Evolutionary conservation across 2,797 vertebrate species (phyloP), one percentile per base, ranked within the genome.

Genomic region (Sebastes elongatus): DNA sequence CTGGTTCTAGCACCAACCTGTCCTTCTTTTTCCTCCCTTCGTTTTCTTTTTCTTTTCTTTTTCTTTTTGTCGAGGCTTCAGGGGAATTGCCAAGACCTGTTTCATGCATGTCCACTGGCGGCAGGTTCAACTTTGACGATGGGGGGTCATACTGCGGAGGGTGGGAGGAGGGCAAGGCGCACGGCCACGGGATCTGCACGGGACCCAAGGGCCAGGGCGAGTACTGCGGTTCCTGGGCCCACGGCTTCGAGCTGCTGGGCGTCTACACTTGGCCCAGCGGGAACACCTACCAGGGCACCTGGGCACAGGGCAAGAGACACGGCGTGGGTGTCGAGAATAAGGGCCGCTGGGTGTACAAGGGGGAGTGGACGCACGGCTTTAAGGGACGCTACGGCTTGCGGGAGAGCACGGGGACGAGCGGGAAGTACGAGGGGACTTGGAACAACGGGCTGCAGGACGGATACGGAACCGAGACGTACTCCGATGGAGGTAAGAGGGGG

Each of bases 61-160:
- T 95, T 90, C 91, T 96, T 96, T 96, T 94, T 95, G 94, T 91
- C 63, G 94, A 95, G 94, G 93, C 95, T 96, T 95, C 90, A 94
- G 94, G 94, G 96, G 95, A 97, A 96, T 98, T 97, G 97, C 96
- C 97, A 96, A 96, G 96, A 97, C 95, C 97, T 97, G 97, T 97
- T 99, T 97, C 98, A 98, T 99, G 98, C 98, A 99, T 99, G 98
- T 99, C 98, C 97, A 99, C 97, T 98, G 98, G 98, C 97, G 98
- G 98, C 96, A 99, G 98, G 97, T 99, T 99, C 98, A 98, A 99
- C 97, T 99, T 99, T 98, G 98, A 99, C 94, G 98, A 99, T 98
- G 98, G 98, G 97, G 98, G 98, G 96, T 99, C 98, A 95, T 99
- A 99, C 96, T 99, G 98, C 94, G 98, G 98, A 89, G 98, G 98